phyloP scores from a whole-genome alignment of 2,797 vertebrate genomes.

The Coregonus suidteri region DNA sequence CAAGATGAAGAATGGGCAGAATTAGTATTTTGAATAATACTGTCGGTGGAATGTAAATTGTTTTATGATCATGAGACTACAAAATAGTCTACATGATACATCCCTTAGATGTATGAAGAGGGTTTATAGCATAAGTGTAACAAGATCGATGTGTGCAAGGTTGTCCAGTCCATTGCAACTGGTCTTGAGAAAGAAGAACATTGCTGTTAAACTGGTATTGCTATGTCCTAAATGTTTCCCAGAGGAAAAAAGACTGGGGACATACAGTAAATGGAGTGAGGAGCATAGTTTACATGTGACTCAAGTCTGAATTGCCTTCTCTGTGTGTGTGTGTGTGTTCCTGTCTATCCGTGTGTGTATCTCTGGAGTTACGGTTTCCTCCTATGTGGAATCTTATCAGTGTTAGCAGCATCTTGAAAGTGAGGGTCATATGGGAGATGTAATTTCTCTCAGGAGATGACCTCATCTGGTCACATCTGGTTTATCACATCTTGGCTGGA shows the following conservation, averaged over 20 bases:
- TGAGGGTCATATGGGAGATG: constrained; percentile 38
- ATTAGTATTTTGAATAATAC: constrained; percentile 44
- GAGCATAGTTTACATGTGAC: neutral
- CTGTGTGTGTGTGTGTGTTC: too few species aligned
- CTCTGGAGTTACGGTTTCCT: constrained; percentile 28
- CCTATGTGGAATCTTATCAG: constrained; percentile 27
- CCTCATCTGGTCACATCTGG: constrained; percentile 39
- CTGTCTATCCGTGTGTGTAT: neutral
- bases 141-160: constrained; percentile 34
- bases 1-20: constrained; percentile 34
- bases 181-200: constrained; percentile 13
- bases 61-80: neutral
- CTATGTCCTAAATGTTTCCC: neutral
- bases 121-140: constrained; percentile 23
- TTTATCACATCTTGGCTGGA: constrained; percentile 38
- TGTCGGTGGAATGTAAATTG: too few species aligned
- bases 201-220: constrained; percentile 24
- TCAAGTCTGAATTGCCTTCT: constrained; percentile 20
- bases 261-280: neutral
- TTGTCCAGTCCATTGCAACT: neutral
- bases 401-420: constrained; percentile 37
- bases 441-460: constrained; percentile 51
- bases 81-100: neutral
- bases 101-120: constrained; percentile 31
- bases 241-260: constrained; percentile 6